Percentiles rank a stretch among this genome's conserved stretches.
These are phyloP conservation scores for Ormyrus nitidulus DNA, from an alignment of 2,888 invertebrate species.

Conservation along the genomic window DNA sequence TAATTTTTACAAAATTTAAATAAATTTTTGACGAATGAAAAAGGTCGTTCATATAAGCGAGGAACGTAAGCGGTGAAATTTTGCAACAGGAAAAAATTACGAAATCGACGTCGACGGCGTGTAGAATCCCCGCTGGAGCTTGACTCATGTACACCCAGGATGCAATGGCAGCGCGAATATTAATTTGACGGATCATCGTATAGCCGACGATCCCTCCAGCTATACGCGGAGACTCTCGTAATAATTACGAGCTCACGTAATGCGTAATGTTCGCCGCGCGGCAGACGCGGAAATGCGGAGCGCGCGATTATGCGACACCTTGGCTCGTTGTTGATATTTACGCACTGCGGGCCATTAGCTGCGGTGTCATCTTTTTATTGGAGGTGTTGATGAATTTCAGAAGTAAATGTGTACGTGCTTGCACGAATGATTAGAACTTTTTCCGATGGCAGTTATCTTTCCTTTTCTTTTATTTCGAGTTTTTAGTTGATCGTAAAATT, in stretches of 20 bases:
- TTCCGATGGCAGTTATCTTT: too few species aligned
- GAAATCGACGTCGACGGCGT: neutral
- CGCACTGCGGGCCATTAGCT: too few species aligned
- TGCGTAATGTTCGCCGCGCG: neutral
- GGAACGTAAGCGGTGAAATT: slow-evolving; percentile 4
- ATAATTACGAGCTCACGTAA: slow-evolving; percentile 10
- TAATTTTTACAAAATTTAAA: neutral
- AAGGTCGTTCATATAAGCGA: slow-evolving; percentile 16
- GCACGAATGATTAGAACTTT: too few species aligned
- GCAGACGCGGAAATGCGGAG: slow-evolving; percentile 2
- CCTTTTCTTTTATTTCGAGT: too few species aligned
- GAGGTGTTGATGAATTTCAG: too few species aligned
- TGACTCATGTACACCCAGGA: neutral
- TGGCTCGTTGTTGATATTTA: too few species aligned
- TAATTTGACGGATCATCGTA: slow-evolving; percentile 14
- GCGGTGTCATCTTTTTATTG: too few species aligned
- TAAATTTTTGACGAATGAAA: neutral
- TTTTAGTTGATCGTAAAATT: too few species aligned
- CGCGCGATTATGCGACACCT: neutral
- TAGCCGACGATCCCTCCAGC: neutral
- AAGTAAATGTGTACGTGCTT: too few species aligned
- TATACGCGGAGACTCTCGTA: neutral
- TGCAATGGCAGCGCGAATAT: neutral
- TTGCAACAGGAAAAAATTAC: neutral
- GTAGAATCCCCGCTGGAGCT: neutral